phyloP scores from a whole-genome alignment of 2,888 invertebrate genomes.

The Elegia similella region DNA sequence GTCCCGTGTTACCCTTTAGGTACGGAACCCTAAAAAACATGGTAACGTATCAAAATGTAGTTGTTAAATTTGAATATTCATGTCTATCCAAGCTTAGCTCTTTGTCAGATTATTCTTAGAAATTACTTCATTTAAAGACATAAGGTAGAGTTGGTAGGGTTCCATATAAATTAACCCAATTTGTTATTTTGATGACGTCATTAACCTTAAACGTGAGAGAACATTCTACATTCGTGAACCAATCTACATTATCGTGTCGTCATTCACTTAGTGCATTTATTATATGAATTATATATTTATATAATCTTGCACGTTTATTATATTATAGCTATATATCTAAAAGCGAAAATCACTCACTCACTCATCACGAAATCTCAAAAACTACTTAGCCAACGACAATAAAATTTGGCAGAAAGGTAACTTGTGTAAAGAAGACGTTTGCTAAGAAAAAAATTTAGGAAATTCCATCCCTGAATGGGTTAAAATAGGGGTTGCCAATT shows the following conservation, averaged over 20 bases:
- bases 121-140: conserved; percentile 67
- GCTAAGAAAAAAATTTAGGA: too few species aligned
- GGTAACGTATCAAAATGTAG: not conserved
- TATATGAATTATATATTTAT: too few species aligned
- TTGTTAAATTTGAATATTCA: not conserved
- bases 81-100: conserved; percentile 28
- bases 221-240: conserved; percentile 29
- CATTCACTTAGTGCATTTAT: not conserved
- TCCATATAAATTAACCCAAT: conserved; percentile 61
- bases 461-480: too few species aligned
- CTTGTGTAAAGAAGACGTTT: too few species aligned
- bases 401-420: too few species aligned
- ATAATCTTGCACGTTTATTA: too few species aligned
- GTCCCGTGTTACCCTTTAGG: too few species aligned
- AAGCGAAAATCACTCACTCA: too few species aligned
- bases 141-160: conserved; percentile 56
- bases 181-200: conserved; percentile 61
- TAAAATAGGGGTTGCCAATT: too few species aligned
- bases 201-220: conserved; percentile 53
- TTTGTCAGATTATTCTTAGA: conserved; percentile 56
- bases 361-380: too few species aligned
- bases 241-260: conserved; percentile 3
- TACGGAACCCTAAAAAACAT: not conserved
- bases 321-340: too few species aligned
- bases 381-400: too few species aligned